A percentile compares a stretch with the other conserved stretches of the same genome.
These are phyloP conservation scores for Hoplodrina blanda DNA, from an alignment of 2,888 invertebrate species.

Conservation along the genomic window DNA sequence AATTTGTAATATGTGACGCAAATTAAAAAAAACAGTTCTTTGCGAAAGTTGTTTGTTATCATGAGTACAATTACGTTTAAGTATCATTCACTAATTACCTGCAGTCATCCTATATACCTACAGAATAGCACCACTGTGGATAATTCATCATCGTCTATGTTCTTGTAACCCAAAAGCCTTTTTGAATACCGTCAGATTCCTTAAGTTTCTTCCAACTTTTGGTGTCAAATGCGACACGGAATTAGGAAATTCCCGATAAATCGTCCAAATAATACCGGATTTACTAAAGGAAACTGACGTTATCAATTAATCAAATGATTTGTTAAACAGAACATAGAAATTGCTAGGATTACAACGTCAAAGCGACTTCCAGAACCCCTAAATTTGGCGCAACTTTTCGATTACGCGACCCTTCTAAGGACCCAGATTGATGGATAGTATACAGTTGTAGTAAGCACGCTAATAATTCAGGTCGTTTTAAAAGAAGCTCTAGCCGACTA, in stretches of 20 bases:
- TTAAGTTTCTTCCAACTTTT: constrained; percentile 1
- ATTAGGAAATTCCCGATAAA: constrained; percentile 43
- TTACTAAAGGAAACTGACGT: constrained; percentile 41
- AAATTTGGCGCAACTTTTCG: constrained; percentile 52
- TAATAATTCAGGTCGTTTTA: constrained; percentile 25
- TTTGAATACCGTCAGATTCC: constrained; percentile 5
- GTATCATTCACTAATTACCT: too few relatives aligned
- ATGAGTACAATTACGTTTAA: too few relatives aligned
- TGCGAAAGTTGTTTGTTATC: too few relatives aligned
- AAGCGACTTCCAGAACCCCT: constrained; percentile 42
- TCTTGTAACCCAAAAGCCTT: constrained; percentile 4
- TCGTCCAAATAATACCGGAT: constrained; percentile 42
- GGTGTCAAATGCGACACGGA: constrained; percentile 26
- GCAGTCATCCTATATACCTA: too few relatives aligned
- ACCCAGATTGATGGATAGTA: constrained; percentile 58
- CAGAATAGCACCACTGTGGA: not conserved
- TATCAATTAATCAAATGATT: constrained; percentile 65
- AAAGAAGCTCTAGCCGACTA: not conserved
- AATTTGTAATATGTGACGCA: too few relatives aligned
- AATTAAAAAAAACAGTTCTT: too few relatives aligned
- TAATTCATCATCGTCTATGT: not conserved
- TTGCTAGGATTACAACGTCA: constrained; percentile 64
- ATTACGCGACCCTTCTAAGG: constrained; percentile 20
- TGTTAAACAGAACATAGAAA: constrained; percentile 55
- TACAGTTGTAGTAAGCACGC: constrained; percentile 14